A percentile compares a stretch with the other conserved stretches of the same genome.
Conservation (phyloP, 2,888 invertebrate genomes). For the Amphipyra berbera region DNA sequence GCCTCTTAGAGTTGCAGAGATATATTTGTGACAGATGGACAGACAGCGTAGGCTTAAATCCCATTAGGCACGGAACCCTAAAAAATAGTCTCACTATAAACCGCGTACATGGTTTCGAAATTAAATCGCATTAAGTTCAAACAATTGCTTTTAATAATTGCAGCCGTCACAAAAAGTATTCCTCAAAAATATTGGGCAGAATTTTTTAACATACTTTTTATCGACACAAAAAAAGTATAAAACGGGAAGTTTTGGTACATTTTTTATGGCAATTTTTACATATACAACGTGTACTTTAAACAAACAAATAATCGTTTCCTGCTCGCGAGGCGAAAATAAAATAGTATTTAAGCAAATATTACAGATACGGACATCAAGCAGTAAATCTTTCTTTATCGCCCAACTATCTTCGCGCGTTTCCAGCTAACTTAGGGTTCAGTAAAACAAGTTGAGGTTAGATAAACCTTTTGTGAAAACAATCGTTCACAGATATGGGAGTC, state of each 20-base stretch:
- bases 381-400: constrained; percentile 70
- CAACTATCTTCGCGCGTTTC: constrained; percentile 61
- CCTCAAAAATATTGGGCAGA: no score
- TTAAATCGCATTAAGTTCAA: no score
- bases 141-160: no score
- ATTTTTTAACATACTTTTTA: not conserved
- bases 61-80: no score
- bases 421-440: constrained; percentile 44
- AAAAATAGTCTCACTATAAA: no score
- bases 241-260: constrained; percentile 24
- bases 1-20: no score
- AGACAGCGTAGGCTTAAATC: no score
- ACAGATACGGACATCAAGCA: constrained; percentile 53
- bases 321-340: constrained; percentile 55
- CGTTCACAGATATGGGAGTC: constrained; percentile 10
- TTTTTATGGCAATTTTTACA: constrained; percentile 45
- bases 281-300: constrained; percentile 31
- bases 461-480: constrained; percentile 39
- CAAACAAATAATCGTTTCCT: constrained; percentile 52
- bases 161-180: no score
- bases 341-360: constrained; percentile 64
- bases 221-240: constrained; percentile 27
- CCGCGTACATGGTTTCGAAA: no score
- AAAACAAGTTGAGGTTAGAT: constrained; percentile 24
- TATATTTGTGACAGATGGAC: no score